phyloP scores from a whole-genome alignment of 2,797 vertebrate genomes.

The Nothura maculosa region DNA sequence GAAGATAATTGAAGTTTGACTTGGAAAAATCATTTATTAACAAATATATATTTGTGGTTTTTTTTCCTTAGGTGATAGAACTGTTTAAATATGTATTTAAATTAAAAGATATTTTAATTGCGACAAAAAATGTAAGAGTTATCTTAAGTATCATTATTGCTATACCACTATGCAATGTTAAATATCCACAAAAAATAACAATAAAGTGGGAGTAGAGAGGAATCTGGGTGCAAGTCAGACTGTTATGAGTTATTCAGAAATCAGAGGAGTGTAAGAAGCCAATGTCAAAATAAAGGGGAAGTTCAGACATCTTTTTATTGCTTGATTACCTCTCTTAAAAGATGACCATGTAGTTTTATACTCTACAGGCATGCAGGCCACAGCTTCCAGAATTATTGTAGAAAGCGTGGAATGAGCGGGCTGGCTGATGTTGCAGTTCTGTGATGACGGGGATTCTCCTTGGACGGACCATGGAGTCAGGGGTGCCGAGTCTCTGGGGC shows the following conservation, averaged over 20 bases:
- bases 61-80: not conserved
- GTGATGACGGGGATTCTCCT: not conserved
- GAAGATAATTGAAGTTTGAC: not conserved
- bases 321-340: not conserved
- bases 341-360: not conserved
- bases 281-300: not conserved
- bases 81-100: not conserved
- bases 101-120: not conserved
- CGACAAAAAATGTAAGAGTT: not conserved
- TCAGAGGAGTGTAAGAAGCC: not conserved
- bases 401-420: not conserved
- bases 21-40: not conserved
- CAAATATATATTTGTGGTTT: not conserved
- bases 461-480: not conserved
- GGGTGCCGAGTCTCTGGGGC: not conserved
- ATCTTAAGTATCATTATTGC: not conserved
- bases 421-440: not conserved
- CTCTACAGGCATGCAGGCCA: not conserved
- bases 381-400: not conserved
- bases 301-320: not conserved
- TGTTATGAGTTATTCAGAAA: not conserved
- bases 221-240: not conserved
- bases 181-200: not conserved
- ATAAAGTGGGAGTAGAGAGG: rapidly evolving
- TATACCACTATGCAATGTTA: not conserved